Base-by-base conservation (phyloP, 2,113 vertebrate species). In the Brachirus orientalis region DNA sequence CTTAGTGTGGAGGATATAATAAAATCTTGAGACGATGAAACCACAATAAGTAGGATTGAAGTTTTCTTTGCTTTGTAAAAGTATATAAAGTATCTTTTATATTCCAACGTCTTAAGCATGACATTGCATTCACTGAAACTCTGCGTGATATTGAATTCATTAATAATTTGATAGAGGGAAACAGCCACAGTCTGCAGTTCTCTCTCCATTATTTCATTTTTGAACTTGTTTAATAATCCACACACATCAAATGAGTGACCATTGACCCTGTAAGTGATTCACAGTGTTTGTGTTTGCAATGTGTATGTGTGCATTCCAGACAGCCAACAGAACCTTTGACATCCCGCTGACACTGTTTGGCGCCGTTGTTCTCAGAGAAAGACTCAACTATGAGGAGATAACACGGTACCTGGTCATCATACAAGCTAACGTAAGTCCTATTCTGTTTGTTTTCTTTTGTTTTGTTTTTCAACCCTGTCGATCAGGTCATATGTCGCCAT, bases 311-410 rank as follows among this genome's bases (percentile, higher is more conserved):
- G 48, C 73, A 38, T 83, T 84, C 58, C 92, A 99, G 97, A 90
- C 91, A 43, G 95, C 97, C 69, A 98, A 95, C 78, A 92, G 90
- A 70, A 98, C 96, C 57, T 99, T 99, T 83, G 96, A 96, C 90
- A 99, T 99, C 75, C 98, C 96, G 0, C 94, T 99, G 47, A 97
- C 96, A 35, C 79, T 99, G 76, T 96, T 96, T 1, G 98, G 98
- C 79, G 94, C 96, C 0, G 94, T 99, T 2, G 95, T 98, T 60
- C 93, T 99, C 35, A 92, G 94, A 59, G 95, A 96, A 80, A 94
- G 97, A 50, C 92, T 99, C 19, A 99, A 99, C 92, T 99, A 98
- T 16, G 97, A 99, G 83, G 96, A 98, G 51, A 97, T 95, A 82
- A 97, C 95, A 0, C 95, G 94, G 10, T 99, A 98, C 61, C 94